Conservation (phyloP, 2,797 vertebrate species). For the Sebastes jordani region DNA sequence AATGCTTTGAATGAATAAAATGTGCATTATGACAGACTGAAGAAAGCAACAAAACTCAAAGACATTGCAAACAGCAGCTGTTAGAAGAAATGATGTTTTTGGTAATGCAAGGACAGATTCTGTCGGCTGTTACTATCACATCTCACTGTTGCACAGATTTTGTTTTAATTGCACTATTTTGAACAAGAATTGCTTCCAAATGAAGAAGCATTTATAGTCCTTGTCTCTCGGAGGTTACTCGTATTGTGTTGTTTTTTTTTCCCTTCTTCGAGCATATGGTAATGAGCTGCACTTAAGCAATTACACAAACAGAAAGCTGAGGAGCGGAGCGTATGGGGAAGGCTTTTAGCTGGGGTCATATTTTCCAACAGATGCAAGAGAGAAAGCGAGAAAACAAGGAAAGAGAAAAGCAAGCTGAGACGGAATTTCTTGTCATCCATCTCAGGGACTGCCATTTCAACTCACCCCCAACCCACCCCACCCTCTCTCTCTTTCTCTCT, state of each 20-base stretch:
- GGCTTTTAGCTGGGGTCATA: conserved; percentile 52
- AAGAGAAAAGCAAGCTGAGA: conserved; percentile 26
- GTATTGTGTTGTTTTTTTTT: not conserved
- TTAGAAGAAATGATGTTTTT: not conserved
- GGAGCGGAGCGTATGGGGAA: conserved; percentile 8
- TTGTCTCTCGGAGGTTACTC: conserved; percentile 17
- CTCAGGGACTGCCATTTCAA: conserved; percentile 29
- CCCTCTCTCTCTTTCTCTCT: not conserved
- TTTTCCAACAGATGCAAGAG: conserved; percentile 38
- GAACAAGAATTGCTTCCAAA: conserved; percentile 11
- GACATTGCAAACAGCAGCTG: not conserved
- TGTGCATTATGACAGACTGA: not conserved
- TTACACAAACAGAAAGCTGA: conserved; percentile 55
- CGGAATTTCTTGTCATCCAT: conserved; percentile 54
- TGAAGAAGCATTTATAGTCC: conserved; percentile 4
- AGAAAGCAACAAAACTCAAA: not conserved
- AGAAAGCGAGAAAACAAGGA: not conserved
- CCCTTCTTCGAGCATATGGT: conserved; percentile 3
- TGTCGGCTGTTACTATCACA: not conserved
- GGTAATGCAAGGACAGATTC: not conserved
- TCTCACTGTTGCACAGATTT: not conserved
- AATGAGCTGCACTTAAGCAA: conserved; percentile 60
- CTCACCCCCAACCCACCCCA: not conserved
- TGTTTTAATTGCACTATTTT: conserved; percentile 34
- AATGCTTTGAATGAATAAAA: not conserved